A percentile compares a stretch with the other conserved stretches of the same genome.
phyloP scores from a whole-genome alignment of 2,797 vertebrate genomes.

The Euthynnus affinis region DNA sequence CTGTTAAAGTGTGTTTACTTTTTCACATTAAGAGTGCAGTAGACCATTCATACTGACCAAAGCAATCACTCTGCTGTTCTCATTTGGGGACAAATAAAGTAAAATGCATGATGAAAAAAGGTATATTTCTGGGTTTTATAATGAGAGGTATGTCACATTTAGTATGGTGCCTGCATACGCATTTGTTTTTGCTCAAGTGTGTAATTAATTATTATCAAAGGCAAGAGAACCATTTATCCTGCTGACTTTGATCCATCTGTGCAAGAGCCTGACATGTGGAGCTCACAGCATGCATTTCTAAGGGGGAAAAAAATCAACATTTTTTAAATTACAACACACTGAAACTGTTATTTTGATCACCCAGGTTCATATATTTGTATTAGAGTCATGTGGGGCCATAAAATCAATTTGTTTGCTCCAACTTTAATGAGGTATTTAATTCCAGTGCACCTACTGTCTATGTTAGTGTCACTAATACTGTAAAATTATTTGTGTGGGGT shows the following conservation, averaged over 20 bases:
- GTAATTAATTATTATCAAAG: constrained; percentile 67
- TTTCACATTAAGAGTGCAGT: neutral
- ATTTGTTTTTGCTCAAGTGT: constrained; percentile 54
- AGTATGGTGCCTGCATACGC: constrained; percentile 13
- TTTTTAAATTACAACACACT: constrained; percentile 33
- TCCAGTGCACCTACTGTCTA: constrained; percentile 40
- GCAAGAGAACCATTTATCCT: constrained; percentile 52
- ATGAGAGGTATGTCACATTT: constrained; percentile 25
- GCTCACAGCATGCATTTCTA: constrained; percentile 42
- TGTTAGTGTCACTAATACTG: constrained; percentile 28
- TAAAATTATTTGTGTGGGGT: constrained; percentile 46
- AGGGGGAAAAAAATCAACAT: neutral
- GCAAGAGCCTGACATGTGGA: constrained; percentile 36
- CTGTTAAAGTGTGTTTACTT: neutral
- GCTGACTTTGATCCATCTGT: constrained; percentile 60
- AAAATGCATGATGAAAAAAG: neutral
- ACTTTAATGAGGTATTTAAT: constrained; percentile 42
- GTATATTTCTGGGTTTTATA: constrained; percentile 5
- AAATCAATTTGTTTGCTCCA: constrained; percentile 44
- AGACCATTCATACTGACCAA: too few relatives aligned
- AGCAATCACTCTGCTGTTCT: neutral
- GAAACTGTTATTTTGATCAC: constrained; percentile 7
- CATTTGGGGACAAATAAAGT: neutral
- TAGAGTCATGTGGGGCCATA: neutral
- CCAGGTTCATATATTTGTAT: constrained; percentile 9